Evolutionary conservation across 2,113 vertebrate genomes (phyloP).

Genomic region (Phalacrocorax aristotelis): DNA sequence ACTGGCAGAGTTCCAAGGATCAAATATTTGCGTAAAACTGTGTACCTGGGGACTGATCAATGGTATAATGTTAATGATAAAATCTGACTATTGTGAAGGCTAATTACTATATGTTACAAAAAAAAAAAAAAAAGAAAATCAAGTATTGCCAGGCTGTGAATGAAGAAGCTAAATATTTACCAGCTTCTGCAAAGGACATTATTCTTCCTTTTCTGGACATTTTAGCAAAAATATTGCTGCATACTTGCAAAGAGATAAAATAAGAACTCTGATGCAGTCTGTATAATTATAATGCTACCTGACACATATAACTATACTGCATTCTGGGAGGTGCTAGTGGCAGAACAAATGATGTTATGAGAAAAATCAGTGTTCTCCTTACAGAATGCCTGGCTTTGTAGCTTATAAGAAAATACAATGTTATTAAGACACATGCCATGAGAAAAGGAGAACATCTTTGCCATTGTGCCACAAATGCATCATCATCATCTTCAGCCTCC

Average conservation of each 20-base stretch:
- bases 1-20: background rate
- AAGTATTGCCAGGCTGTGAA: background rate
- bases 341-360: background rate
- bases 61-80: background rate
- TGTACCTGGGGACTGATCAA: background rate
- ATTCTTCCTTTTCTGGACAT: background rate
- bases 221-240: background rate
- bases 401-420: background rate
- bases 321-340: background rate
- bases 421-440: background rate
- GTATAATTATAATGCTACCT: background rate
- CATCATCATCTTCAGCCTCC: background rate
- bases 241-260: background rate
- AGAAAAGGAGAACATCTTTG: background rate
- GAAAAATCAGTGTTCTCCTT: background rate
- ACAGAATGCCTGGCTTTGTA: background rate
- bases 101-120: background rate
- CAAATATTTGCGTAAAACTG: constrained; percentile 28
- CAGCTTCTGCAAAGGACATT: background rate
- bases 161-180: background rate
- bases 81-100: background rate
- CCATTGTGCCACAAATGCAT: background rate
- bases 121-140: background rate
- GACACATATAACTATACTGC: background rate
- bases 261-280: background rate